These are phyloP conservation scores for Pagetopsis macropterus DNA, from an alignment of 2,797 vertebrate species.

Conservation along the genomic window DNA sequence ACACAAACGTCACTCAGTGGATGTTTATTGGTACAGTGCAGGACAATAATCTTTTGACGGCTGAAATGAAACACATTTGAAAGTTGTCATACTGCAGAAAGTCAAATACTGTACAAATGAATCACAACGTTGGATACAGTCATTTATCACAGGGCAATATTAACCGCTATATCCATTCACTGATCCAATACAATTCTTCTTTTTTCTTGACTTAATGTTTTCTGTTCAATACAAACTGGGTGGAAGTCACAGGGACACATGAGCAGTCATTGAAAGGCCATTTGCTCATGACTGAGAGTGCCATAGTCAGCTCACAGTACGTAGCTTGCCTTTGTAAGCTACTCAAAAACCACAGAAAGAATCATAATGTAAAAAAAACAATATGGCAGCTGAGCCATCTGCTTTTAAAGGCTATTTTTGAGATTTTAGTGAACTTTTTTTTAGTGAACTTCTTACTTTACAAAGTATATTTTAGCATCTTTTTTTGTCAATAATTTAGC, in stretches of 20 bases:
- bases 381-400: not conserved
- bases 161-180: not conserved
- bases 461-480: no score
- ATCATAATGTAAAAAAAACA: not conserved
- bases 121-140: not conserved
- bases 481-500: no score
- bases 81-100: not conserved
- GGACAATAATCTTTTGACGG: conserved; percentile 19
- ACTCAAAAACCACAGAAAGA: not conserved
- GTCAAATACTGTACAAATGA: not conserved
- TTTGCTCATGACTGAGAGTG: not conserved
- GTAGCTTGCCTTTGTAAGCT: not conserved
- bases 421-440: no score
- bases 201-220: not conserved
- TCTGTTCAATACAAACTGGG: not conserved
- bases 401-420: not conserved
- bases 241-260: conserved; percentile 7
- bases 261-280: not conserved
- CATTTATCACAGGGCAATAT: no score
- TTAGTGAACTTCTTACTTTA: no score
- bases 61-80: conserved; percentile 5
- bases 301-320: not conserved
- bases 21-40: not conserved
- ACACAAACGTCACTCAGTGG: conserved; percentile 13
- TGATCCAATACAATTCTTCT: not conserved